Percentiles rank a stretch among this genome's conserved stretches.
These are phyloP conservation scores for Caranx ignobilis DNA, from an alignment of 2,113 vertebrate species.

Conservation along the genomic window DNA sequence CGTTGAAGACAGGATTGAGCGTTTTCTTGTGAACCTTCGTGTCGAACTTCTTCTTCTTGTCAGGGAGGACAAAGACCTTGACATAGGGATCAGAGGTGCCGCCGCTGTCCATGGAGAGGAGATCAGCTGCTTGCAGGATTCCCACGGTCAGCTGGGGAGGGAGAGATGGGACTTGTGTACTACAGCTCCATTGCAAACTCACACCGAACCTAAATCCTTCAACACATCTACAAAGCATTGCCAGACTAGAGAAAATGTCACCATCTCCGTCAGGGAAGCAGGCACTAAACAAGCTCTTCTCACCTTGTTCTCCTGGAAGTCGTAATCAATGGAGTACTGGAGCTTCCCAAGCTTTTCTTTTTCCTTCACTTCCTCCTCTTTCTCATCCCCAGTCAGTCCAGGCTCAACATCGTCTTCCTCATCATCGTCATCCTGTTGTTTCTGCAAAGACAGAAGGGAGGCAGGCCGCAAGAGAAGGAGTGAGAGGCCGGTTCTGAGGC, in stretches of 20 bases:
- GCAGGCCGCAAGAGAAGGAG: constrained; percentile 47
- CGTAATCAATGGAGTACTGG: constrained; percentile 97
- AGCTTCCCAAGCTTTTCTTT: constrained; percentile 96
- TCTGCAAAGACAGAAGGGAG: constrained; percentile 79
- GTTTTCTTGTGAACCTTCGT: constrained; percentile 99
- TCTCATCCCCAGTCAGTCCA: constrained; percentile 92
- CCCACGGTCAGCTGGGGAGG: constrained; percentile 91
- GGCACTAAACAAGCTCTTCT: constrained; percentile 10
- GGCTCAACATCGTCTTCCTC: constrained; percentile 91
- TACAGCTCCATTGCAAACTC: background rate
- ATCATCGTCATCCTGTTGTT: constrained; percentile 90
- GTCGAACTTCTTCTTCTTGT: constrained; percentile 98
- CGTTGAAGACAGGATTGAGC: constrained; percentile 95
- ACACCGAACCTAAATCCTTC: background rate
- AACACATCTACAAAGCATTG: background rate
- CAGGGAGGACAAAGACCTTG: constrained; percentile 95
- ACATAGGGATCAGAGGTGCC: constrained; percentile 98
- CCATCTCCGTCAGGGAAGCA: no score
- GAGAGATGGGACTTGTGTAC: background rate
- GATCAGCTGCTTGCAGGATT: constrained; percentile 95
- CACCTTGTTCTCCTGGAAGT: constrained; percentile 96
- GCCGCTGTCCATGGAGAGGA: constrained; percentile 95
- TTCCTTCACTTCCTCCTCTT: constrained; percentile 95
- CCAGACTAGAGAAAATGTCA: background rate
- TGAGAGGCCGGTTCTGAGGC: constrained; percentile 42